Base-by-base conservation (phyloP, 2,888 invertebrate species). In the Acleris sparsana region DNA sequence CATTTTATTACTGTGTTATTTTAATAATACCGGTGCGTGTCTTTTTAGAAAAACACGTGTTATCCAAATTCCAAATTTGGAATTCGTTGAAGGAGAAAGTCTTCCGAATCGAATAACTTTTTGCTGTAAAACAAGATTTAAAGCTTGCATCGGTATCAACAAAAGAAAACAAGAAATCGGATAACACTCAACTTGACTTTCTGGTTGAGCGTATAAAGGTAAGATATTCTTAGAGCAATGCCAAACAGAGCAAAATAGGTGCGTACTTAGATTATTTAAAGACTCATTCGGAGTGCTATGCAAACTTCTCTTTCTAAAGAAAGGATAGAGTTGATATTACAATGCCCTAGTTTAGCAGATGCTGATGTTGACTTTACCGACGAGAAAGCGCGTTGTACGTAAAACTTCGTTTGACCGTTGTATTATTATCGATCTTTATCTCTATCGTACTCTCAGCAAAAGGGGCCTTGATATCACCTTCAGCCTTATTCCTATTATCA, bases 351-450 rank as follows among this genome's bases (percentile, higher is more conserved):
- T 66, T 66, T 33, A 60, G 56, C 53, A 66, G 53, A 62, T 62
- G 57, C 53, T 61, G 61, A 57, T 62, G 53, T 62, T 61, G 57
- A 57, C 57, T 29, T 57, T 57, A 59, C 52, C 44, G 18, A 44
- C 53, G 62, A 59, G 67, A 60, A 60, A 60, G 60, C 52, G 48
- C 44, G 60, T 60, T 67, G 43, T 60, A 60, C 59, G 63, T 63
- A 56, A 67, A 60, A 58, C 67, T 62, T 57, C 71, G 71, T 69
- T 69, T 67, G 67, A 71, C 76, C 76, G 77, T 77, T 77, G 80
- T 81, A 76, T 81, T 82, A 82, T 82, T 84, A 85, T 83, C 75
- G 87, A 86, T 86, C 80, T 76, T 80, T 85, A 85, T 86, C 74
- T 71, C 71, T 48, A 62, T 25, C 46, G 52, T 57, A 66, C 66